A percentile compares a stretch with the other conserved stretches of the same genome.
These are phyloP conservation scores for Oceanodroma leucorhoa DNA, from an alignment of 2,797 vertebrate species.

Conservation along the genomic window DNA sequence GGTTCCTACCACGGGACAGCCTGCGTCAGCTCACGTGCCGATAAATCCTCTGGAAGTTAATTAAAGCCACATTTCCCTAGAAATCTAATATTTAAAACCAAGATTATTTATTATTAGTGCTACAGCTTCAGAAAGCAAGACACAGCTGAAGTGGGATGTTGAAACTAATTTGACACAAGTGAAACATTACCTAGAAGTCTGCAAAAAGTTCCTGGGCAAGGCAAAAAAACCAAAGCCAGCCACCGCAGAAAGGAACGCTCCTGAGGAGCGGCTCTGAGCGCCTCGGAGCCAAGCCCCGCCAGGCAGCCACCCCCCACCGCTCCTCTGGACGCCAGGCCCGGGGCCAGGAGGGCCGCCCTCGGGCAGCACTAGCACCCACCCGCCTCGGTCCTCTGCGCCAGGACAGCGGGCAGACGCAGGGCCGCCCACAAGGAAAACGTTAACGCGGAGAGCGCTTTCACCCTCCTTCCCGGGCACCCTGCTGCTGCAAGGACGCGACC, in stretches of 20 bases:
- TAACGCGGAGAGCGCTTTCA: background rate
- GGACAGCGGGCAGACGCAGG: too few species aligned
- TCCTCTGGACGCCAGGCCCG: background rate
- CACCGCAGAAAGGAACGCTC: too few species aligned
- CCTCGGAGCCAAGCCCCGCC: background rate
- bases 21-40: rapidly evolving
- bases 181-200: background rate
- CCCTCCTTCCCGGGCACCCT: background rate
- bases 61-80: background rate
- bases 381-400: background rate
- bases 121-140: background rate
- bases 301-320: background rate
- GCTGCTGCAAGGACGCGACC: background rate
- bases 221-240: background rate
- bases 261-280: background rate
- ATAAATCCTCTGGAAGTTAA: background rate
- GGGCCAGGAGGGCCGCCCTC: background rate
- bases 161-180: background rate
- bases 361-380: background rate
- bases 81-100: background rate
- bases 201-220: background rate
- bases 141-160: rapidly evolving
- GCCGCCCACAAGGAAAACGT: too few species aligned
- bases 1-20: background rate
- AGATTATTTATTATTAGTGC: background rate